Evolutionary conservation across 2,113 vertebrate species (phyloP).

Genomic region (Formicarius rufipectus): DNA sequence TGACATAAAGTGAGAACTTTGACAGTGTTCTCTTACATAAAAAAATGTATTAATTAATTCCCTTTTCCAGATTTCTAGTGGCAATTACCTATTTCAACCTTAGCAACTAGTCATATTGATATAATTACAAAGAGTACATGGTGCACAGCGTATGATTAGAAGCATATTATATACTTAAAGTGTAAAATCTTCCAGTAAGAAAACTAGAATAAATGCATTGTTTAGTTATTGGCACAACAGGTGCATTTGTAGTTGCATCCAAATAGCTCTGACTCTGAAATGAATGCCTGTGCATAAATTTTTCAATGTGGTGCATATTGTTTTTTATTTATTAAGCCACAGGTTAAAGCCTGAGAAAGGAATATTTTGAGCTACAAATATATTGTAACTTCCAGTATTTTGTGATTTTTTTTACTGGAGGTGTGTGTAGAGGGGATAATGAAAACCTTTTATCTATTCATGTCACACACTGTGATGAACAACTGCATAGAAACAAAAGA

Average conservation of each 20-base stretch:
- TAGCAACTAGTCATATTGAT: conserved; percentile 21
- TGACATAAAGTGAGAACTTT: conserved; percentile 15
- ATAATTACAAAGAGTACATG: conserved; percentile 23
- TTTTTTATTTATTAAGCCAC: conserved; percentile 24
- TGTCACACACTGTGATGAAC: not conserved
- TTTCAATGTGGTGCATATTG: not conserved
- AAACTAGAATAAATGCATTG: conserved; percentile 7
- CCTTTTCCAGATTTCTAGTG: conserved; percentile 18
- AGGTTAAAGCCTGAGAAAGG: not conserved
- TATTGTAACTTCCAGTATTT: not conserved
- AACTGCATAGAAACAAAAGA: not conserved
- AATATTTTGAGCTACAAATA: conserved; percentile 15
- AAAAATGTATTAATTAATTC: conserved; percentile 41
- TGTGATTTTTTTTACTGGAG: not conserved
- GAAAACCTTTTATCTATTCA: not conserved
- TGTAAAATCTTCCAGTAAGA: conserved; percentile 41
- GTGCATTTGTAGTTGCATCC: not conserved
- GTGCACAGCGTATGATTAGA: not conserved
- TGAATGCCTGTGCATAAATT: not conserved
- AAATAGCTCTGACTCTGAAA: not conserved
- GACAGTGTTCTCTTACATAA: conserved; percentile 12
- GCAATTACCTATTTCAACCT: conserved; percentile 44
- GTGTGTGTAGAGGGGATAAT: not conserved
- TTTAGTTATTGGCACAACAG: conserved; percentile 28
- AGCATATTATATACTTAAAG: conserved; percentile 21